These are phyloP conservation scores for Hirtodrosophila duncani DNA, from an alignment of 2,888 invertebrate species.

Conservation along the genomic window DNA sequence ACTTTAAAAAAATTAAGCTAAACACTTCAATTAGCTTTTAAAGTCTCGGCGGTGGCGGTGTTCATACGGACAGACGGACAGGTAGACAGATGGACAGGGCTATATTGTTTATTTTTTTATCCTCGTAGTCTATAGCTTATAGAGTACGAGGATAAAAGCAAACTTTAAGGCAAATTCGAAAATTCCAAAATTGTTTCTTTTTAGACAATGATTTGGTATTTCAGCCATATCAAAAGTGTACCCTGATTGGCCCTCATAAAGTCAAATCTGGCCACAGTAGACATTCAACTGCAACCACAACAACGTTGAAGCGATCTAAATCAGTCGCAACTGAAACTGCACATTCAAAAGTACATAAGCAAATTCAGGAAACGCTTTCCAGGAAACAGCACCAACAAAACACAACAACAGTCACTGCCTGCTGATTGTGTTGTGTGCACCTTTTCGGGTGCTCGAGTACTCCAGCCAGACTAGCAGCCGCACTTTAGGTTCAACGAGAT, in stretches of 20 bases:
- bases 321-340: conserved; percentile 15
- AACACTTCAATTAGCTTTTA: too few species aligned
- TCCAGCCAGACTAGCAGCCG: conserved; percentile 34
- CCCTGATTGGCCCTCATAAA: conserved; percentile 68
- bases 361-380: conserved; percentile 72
- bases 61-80: too few species aligned
- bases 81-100: too few species aligned
- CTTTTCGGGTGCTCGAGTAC: conserved; percentile 48
- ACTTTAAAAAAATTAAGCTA: too few species aligned
- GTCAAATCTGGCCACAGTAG: conserved; percentile 51
- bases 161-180: neutral
- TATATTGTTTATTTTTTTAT: too few species aligned
- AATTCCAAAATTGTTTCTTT: neutral
- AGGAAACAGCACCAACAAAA: conserved; percentile 54
- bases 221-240: conserved; percentile 32
- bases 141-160: neutral
- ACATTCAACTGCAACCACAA: conserved; percentile 47
- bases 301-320: conserved; percentile 6
- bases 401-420: conserved; percentile 24
- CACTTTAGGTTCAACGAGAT: conserved; percentile 52
- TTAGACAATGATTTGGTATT: neutral
- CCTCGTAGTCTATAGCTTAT: neutral
- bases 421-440: conserved; percentile 65
- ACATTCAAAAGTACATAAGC: conserved; percentile 52
- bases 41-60: too few species aligned